phyloP scores from a whole-genome alignment of 2,113 vertebrate genomes.

The Nansenia antarctica region DNA sequence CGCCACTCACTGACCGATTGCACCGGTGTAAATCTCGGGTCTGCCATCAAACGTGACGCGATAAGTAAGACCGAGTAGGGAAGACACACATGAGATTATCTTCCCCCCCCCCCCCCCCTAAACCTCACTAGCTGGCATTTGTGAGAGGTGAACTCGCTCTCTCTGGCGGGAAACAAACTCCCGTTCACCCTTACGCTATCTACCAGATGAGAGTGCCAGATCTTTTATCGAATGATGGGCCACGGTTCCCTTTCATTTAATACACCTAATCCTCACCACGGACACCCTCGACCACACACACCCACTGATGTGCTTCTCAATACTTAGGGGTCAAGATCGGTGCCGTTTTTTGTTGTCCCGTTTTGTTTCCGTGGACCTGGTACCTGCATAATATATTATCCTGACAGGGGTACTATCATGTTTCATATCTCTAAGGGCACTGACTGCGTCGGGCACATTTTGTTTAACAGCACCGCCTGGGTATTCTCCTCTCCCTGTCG shows the following conservation, averaged over 20 bases:
- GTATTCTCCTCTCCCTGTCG: slow-evolving; percentile 47
- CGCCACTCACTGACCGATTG: slow-evolving; percentile 65
- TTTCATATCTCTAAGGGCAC: slow-evolving; percentile 67
- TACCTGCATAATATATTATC: slow-evolving; percentile 64
- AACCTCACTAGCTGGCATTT: slow-evolving; percentile 23
- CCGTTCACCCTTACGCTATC: neutral
- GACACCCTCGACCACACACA: neutral
- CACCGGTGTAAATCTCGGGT: slow-evolving; percentile 59
- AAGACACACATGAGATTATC: slow-evolving; percentile 10
- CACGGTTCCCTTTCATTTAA: neutral
- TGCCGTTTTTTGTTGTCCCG: slow-evolving; percentile 23
- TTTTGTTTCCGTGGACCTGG: slow-evolving; percentile 32
- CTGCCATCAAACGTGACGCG: slow-evolving; percentile 32
- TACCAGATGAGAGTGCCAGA: neutral
- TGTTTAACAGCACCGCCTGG: slow-evolving; percentile 60
- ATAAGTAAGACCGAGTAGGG: slow-evolving; percentile 18
- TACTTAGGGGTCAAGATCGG: slow-evolving; percentile 24
- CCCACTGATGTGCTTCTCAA: slow-evolving; percentile 5
- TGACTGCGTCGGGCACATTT: slow-evolving; percentile 71
- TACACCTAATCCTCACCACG: neutral
- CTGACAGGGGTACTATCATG: slow-evolving; percentile 65
- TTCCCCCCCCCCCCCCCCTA: neutral
- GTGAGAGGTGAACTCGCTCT: slow-evolving; percentile 8
- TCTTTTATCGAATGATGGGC: neutral
- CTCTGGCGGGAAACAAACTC: neutral